Evolutionary conservation across 2,888 invertebrate genomes (phyloP).

Genomic region (Ecdyonurus torrentis): DNA sequence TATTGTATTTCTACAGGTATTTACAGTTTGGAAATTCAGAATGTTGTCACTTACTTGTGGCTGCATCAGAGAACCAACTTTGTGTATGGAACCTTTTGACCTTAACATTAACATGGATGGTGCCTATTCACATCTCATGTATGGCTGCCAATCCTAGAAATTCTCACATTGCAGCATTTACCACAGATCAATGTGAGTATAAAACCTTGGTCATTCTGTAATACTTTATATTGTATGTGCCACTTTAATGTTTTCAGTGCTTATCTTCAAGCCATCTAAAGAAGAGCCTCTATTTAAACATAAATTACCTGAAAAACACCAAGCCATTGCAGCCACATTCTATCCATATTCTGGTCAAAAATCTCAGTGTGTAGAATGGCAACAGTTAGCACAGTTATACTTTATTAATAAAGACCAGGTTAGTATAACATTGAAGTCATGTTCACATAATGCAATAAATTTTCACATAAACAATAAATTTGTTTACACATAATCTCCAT

Average conservation of each 20-base stretch:
- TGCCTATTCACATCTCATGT: constrained; percentile 31
- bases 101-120: constrained; percentile 50
- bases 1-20: no score
- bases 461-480: no score
- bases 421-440: constrained; percentile 12
- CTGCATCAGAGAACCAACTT: constrained; percentile 36
- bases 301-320: constrained; percentile 26
- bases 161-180: constrained; percentile 49
- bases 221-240: no score
- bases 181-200: constrained; percentile 40
- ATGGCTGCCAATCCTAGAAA: constrained; percentile 43
- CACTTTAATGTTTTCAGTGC: no score
- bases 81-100: constrained; percentile 58
- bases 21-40: constrained; percentile 40
- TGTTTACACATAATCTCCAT: no score
- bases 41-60: constrained; percentile 39
- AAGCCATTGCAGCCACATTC: constrained; percentile 35
- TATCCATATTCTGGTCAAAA: constrained; percentile 33
- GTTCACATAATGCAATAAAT: background rate
- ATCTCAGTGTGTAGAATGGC: constrained; percentile 35
- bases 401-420: constrained; percentile 43
- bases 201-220: background rate
- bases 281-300: constrained; percentile 34
- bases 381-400: constrained; percentile 39
- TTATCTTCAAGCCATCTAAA: constrained; percentile 42